A percentile compares a stretch with the other conserved stretches of the same genome.
Evolutionary conservation across 2,797 vertebrate species (phyloP).

Genomic region (Danio kyathit): DNA sequence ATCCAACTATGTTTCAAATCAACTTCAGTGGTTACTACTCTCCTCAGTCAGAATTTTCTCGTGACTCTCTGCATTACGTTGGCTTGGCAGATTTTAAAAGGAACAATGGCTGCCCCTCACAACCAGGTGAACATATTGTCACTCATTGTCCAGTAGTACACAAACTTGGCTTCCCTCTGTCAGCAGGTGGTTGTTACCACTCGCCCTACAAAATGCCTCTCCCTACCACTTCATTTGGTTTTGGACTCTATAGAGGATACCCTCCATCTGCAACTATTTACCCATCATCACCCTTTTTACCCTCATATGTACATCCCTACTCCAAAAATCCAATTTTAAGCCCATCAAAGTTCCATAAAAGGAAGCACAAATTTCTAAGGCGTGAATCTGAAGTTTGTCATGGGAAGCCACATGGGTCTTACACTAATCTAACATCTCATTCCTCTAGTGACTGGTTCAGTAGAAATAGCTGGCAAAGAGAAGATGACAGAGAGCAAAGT

Average conservation of each 20-base stretch:
- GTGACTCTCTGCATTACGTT: conserved; percentile 93
- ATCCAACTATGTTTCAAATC: conserved; percentile 92
- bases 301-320: conserved; percentile 87
- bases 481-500: conserved; percentile 81
- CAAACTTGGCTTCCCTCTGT: conserved; percentile 86
- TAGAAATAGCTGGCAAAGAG: conserved; percentile 88
- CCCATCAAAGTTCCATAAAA: conserved; percentile 94
- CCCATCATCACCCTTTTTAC: conserved; percentile 84
- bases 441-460: conserved; percentile 90
- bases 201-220: conserved; percentile 88
- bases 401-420: conserved; percentile 74
- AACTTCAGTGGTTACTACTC: conserved; percentile 98
- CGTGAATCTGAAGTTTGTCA: conserved; percentile 82
- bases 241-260: conserved; percentile 93
- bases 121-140: conserved; percentile 69
- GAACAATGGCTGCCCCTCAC: conserved; percentile 72
- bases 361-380: conserved; percentile 89
- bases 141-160: conserved; percentile 89
- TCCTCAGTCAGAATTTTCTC: conserved; percentile 89
- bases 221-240: conserved; percentile 86
- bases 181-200: conserved; percentile 84
- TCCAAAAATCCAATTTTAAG: conserved; percentile 93
- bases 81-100: conserved; percentile 91
- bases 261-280: conserved; percentile 86
- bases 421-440: conserved; percentile 86